A percentile compares a stretch with the other conserved stretches of the same genome.
Evolutionary conservation across 2,888 invertebrate genomes (phyloP).

Genomic region (Eilema sororculum): DNA sequence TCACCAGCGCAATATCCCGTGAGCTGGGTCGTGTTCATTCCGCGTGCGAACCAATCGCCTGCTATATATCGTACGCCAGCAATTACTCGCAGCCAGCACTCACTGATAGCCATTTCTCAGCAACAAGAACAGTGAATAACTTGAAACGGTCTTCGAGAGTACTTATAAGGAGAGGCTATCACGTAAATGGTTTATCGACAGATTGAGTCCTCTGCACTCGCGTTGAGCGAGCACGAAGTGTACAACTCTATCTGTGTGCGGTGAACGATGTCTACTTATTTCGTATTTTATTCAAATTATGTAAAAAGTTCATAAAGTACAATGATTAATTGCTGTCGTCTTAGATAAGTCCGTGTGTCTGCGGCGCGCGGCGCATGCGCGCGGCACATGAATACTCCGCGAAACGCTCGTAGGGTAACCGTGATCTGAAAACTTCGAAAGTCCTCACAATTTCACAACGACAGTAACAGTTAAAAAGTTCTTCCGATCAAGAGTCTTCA

Average conservation of each 20-base stretch:
- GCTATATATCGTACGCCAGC: no score
- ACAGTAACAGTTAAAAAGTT: no score
- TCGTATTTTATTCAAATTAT: slow-evolving; percentile 25
- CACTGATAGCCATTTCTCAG: no score
- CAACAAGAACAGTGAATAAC: not conserved
- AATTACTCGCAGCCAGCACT: not conserved
- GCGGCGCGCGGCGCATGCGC: slow-evolving; percentile 27
- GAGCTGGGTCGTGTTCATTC: not conserved
- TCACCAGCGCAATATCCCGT: not conserved
- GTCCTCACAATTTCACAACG: not conserved
- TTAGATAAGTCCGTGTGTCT: slow-evolving; percentile 36
- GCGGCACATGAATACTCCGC: slow-evolving; percentile 24
- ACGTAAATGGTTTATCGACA: not conserved
- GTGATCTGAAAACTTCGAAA: not conserved
- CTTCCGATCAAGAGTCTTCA: no score
- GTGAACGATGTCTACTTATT: not conserved
- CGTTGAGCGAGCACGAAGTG: not conserved
- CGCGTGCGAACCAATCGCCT: not conserved
- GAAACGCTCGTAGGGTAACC: slow-evolving; percentile 8
- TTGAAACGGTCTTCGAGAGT: not conserved
- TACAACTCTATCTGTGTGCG: slow-evolving; percentile 9
- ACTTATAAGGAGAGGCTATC: no score
- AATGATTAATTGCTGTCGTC: slow-evolving; percentile 35
- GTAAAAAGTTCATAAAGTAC: slow-evolving; percentile 29
- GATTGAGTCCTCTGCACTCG: not conserved